Evolutionary conservation across 1,140 invertebrate species (phyloP).

Genomic region (Acromyrmex echinatior): DNA sequence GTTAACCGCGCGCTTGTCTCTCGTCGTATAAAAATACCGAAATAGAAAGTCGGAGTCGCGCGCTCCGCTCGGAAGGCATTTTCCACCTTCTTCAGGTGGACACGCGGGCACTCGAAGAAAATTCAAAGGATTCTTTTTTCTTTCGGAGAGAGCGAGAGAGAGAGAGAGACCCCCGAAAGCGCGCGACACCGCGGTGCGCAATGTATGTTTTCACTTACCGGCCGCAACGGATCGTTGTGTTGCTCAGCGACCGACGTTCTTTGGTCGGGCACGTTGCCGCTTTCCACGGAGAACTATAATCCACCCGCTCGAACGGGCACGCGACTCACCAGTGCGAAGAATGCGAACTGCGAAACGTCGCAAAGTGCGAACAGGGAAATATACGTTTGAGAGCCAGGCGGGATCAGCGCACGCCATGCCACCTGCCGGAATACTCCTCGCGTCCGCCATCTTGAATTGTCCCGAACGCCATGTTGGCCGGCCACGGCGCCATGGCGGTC

Average conservation of each 20-base stretch:
- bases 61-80: neutral
- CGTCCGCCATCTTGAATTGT: constrained; percentile 43
- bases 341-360: no score
- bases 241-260: constrained; percentile 68
- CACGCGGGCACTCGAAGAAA: neutral
- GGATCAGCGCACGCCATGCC: constrained; percentile 26
- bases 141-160: neutral
- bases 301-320: constrained; percentile 75
- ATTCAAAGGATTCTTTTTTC: neutral
- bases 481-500: neutral
- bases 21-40: constrained; percentile 71
- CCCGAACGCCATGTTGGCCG: neutral
- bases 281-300: constrained; percentile 72
- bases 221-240: constrained; percentile 19
- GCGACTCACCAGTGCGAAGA: constrained; percentile 72
- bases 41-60: constrained; percentile 53
- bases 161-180: neutral
- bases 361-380: constrained; percentile 68
- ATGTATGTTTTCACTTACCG: constrained; percentile 55
- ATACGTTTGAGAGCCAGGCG: constrained; percentile 64
- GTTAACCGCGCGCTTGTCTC: constrained; percentile 25
- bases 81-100: neutral
- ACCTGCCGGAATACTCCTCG: constrained; percentile 13
- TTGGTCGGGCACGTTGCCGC: constrained; percentile 47
- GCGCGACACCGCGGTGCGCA: neutral